Evolutionary conservation across 1,140 invertebrate species (phyloP).

Genomic region (Trinorchestia longiramus): DNA sequence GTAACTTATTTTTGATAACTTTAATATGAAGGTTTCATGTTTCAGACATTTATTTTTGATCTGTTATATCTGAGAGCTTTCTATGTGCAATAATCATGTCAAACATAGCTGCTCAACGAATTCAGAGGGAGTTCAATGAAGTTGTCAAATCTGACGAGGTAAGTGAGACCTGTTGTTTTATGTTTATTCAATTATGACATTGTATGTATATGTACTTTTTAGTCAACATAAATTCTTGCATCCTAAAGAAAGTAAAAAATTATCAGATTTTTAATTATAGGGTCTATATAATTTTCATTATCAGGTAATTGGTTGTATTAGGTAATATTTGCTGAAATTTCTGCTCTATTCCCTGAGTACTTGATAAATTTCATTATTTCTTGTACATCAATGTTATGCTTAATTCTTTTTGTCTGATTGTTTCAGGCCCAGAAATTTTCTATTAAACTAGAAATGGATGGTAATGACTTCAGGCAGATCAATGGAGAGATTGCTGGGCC

Average conservation of each 20-base stretch:
- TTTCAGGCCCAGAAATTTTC: slow-evolving; percentile 56
- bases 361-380: not conserved
- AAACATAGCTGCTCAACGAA: slow-evolving; percentile 41
- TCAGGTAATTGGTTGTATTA: no score
- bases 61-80: not conserved
- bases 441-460: slow-evolving; percentile 92
- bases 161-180: not conserved
- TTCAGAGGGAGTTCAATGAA: slow-evolving; percentile 42
- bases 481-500: slow-evolving; percentile 92
- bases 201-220: not conserved
- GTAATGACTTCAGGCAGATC: slow-evolving; percentile 91
- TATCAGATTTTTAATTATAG: not conserved
- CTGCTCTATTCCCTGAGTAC: not conserved
- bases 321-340: not conserved
- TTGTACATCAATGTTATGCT: not conserved
- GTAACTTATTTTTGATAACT: no score
- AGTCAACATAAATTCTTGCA: not conserved
- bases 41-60: not conserved
- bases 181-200: not conserved
- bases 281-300: not conserved
- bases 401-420: not conserved
- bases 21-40: no score
- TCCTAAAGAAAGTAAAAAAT: not conserved
- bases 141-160: slow-evolving; percentile 41
- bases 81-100: slow-evolving; percentile 8